These are phyloP conservation scores for Etheostoma perlongum DNA, from an alignment of 2,797 vertebrate species.

Conservation along the genomic window DNA sequence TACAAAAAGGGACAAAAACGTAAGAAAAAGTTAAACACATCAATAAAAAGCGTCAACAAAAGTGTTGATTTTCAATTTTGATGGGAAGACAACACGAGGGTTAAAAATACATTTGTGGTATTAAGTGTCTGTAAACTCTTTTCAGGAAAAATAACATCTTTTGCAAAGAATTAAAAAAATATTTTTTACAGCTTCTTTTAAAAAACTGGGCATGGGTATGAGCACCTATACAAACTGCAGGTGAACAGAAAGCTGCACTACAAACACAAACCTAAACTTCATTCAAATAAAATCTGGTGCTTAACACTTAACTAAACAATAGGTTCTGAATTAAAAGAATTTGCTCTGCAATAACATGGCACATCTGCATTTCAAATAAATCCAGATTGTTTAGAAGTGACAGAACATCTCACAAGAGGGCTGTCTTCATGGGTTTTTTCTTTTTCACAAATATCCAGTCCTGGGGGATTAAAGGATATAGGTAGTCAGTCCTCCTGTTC, in stretches of 20 bases:
- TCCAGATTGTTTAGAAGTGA: too few relatives aligned
- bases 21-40: too few relatives aligned
- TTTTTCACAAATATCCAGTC: background rate
- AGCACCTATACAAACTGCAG: too few relatives aligned
- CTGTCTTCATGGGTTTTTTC: background rate
- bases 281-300: background rate
- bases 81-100: too few relatives aligned
- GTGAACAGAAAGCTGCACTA: background rate
- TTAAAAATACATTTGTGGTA: background rate
- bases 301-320: background rate
- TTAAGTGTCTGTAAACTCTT: background rate
- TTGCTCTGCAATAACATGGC: background rate
- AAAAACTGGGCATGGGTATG: background rate
- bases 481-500: background rate
- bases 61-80: too few relatives aligned
- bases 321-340: background rate
- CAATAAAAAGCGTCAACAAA: too few relatives aligned
- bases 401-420: too few relatives aligned
- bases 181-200: too few relatives aligned
- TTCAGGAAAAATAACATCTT: background rate
- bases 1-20: too few relatives aligned
- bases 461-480: background rate
- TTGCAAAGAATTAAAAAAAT: background rate
- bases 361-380: slow-evolving; percentile 14
- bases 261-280: background rate